Evolutionary conservation across 2,113 vertebrate species (phyloP).

Genomic region (Dipodomys merriami): DNA sequence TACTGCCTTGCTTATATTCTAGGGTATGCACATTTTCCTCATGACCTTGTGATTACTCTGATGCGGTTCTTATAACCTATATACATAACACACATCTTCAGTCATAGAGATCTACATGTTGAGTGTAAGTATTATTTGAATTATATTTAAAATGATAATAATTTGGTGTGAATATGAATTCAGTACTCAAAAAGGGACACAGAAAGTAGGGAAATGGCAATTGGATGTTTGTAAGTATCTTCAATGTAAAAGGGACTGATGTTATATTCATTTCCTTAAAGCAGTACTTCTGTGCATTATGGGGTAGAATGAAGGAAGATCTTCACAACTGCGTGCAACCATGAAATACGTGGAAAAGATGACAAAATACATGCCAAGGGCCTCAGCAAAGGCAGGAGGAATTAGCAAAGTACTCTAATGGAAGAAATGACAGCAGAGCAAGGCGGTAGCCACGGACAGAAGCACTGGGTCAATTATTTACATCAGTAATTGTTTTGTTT

Average conservation of each 20-base stretch:
- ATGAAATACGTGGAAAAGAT: not conserved
- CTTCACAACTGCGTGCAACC: not conserved
- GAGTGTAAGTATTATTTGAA: not conserved
- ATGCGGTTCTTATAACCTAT: fast-evolving
- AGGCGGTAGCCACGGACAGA: not conserved
- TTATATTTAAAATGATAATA: not conserved
- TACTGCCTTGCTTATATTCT: not conserved
- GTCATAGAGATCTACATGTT: not conserved
- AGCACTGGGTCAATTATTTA: not conserved
- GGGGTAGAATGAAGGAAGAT: not conserved
- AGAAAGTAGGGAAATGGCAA: not conserved
- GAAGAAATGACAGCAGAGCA: not conserved
- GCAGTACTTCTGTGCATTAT: too few species aligned
- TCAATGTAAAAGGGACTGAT: not conserved
- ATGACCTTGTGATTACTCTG: not conserved
- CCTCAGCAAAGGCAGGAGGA: not conserved
- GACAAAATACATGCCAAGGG: not conserved
- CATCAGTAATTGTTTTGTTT: not conserved
- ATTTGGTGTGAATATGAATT: not conserved
- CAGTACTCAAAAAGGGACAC: not conserved
- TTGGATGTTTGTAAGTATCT: not conserved
- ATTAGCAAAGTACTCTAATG: not conserved
- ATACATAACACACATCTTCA: too few species aligned
- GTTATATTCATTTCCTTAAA: not conserved
- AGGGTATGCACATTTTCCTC: not conserved